Evolutionary conservation across 2,797 vertebrate genomes (phyloP).

Genomic region (Pempheris klunzingeri): DNA sequence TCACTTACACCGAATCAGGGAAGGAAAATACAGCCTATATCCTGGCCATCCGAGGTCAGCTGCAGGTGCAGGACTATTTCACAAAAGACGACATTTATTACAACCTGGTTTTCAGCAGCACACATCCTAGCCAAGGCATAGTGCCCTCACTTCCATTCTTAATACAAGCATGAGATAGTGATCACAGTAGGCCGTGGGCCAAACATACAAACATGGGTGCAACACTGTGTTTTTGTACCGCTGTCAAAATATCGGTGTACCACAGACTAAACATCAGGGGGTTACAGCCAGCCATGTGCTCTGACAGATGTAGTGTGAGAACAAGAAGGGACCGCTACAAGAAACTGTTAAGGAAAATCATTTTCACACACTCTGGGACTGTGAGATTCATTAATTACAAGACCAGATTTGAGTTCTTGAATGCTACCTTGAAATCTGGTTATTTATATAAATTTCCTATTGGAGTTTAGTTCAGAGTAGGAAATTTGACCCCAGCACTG

Average conservation of each 20-base stretch:
- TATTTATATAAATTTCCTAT: slow-evolving; percentile 44
- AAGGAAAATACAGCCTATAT: slow-evolving; percentile 37
- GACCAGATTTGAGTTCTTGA: slow-evolving; percentile 30
- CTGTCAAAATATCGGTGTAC: slow-evolving; percentile 80
- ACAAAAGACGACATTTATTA: slow-evolving; percentile 62
- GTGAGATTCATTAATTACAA: slow-evolving; percentile 42
- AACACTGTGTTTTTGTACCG: slow-evolving; percentile 61
- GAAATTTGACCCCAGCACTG: slow-evolving; percentile 27
- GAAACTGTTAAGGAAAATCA: slow-evolving; percentile 40
- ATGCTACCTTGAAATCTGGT: slow-evolving; percentile 28
- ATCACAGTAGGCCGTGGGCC: slow-evolving; percentile 46
- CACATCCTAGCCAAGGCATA: slow-evolving; percentile 54
- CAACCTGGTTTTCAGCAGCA: slow-evolving; percentile 54
- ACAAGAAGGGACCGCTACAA: slow-evolving; percentile 12
- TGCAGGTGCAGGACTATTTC: slow-evolving; percentile 66
- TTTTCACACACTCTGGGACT: slow-evolving; percentile 34
- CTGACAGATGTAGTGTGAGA: slow-evolving; percentile 63
- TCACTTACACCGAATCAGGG: slow-evolving; percentile 58
- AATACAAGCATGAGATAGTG: slow-evolving; percentile 46
- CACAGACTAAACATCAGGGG: slow-evolving; percentile 81
- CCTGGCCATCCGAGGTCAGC: slow-evolving; percentile 69
- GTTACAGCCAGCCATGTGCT: slow-evolving; percentile 45
- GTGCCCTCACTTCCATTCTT: slow-evolving; percentile 52
- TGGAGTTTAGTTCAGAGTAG: slow-evolving; percentile 36
- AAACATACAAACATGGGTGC: slow-evolving; percentile 68